phyloP scores from a whole-genome alignment of 1,140 invertebrate species.

The Aphis gossypii region DNA sequence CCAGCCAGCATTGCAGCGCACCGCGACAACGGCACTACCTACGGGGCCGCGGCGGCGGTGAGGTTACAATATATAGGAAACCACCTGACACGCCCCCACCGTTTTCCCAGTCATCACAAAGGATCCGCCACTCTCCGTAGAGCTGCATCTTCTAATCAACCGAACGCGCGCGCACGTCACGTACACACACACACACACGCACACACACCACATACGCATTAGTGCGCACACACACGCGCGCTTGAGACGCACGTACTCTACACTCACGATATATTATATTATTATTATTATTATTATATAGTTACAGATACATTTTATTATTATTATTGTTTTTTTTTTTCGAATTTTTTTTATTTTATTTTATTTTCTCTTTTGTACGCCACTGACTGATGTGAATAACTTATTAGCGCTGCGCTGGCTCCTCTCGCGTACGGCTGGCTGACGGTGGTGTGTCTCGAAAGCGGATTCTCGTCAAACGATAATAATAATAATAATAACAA shows the following conservation, averaged over 20 bases:
- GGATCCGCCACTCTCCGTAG: slow-evolving; percentile 32
- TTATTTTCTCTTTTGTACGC: slow-evolving; percentile 44
- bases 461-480: slow-evolving; percentile 21
- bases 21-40: not conserved
- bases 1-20: not conserved
- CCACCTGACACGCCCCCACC: slow-evolving; percentile 57
- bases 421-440: slow-evolving; percentile 17
- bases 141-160: slow-evolving; percentile 55
- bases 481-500: not conserved
- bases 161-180: slow-evolving; percentile 16
- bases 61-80: slow-evolving; percentile 40
- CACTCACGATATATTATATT: not conserved
- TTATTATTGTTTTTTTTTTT: slow-evolving; percentile 38
- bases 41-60: not conserved
- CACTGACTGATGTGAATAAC: slow-evolving; percentile 25
- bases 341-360: not conserved
- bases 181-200: not conserved
- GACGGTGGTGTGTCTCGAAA: not conserved
- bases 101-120: slow-evolving; percentile 56
- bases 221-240: not conserved
- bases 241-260: not conserved
- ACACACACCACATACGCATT: not conserved
- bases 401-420: slow-evolving; percentile 41
- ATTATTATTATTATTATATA: not conserved
- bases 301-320: slow-evolving; percentile 49